Evolutionary conservation across 2,888 invertebrate species (phyloP), one percentile per base, ranked within the genome.

Genomic region (Nemotelus nigrinus): DNA sequence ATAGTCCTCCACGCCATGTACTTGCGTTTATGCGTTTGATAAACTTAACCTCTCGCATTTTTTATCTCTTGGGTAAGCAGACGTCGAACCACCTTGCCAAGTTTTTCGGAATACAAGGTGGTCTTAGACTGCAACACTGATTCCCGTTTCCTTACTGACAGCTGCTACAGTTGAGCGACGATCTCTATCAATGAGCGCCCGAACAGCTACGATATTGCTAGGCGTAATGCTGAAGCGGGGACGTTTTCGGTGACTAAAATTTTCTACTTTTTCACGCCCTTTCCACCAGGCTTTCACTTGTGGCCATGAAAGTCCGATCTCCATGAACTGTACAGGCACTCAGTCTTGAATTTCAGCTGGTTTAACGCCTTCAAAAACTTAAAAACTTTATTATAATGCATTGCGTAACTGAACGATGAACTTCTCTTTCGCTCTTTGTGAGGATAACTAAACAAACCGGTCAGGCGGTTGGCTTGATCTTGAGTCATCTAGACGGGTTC

Each of bases 301-400:
- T 63, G 39, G 43, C 43, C 43, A 63, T 63, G 41, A 63, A 63
- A 5, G 63, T 63, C 7, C 7, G 43, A 41, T 63, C 63, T 63
- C 63, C 43, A 2, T 25, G 3, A 63, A 63, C 63, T 63, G 41
- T 63, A 43, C 41, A 63, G 3, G 63, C 63, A 63, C 25, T 63
- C 41, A 3, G 41, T 63, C 3, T 25, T 43, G 63, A 63, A 63
- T 63, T 3, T 63, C 43, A 8, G 63, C 25, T 63, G 63, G 63
- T 41, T 63, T 5, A 63, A 63, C 8, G 25, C 25, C 41, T 63
- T 41, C 41, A 4, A 4, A 41, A 39, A 43, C n/a, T 63, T 63
- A 63, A 63, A 63, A 63, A 63, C 63, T 63, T 63, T 63, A 63
- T 63, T 63, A n/a, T 63, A 43, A 63, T 43, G 63, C 41, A 4